phyloP scores from a whole-genome alignment of 1,140 invertebrate species.

The Cherax quadricarinatus region DNA sequence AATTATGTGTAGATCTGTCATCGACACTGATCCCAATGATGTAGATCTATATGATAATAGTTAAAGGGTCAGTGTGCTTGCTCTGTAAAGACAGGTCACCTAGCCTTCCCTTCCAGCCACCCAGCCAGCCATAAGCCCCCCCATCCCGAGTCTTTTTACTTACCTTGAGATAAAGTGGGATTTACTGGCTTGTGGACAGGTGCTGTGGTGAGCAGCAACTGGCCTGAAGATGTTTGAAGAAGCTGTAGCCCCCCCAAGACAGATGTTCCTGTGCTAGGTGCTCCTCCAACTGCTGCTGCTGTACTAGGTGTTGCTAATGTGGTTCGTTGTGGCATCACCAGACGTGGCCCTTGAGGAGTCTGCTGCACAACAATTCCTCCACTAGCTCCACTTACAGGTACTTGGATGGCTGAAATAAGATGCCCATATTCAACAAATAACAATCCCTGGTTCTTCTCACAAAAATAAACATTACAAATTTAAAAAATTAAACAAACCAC shows the following conservation, averaged over 20 bases:
- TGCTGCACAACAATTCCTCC: slow-evolving; percentile 76
- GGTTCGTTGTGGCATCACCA: slow-evolving; percentile 64
- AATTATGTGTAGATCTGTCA: too few species aligned
- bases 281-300: slow-evolving; percentile 25
- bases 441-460: too few species aligned
- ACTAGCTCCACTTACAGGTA: slow-evolving; percentile 57
- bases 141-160: background rate
- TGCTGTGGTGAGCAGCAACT: slow-evolving; percentile 81
- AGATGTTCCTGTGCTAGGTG: slow-evolving; percentile 78
- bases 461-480: too few species aligned
- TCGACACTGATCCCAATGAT: too few species aligned
- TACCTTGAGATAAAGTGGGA: slow-evolving; percentile 73
- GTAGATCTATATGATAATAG: too few species aligned
- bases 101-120: too few species aligned
- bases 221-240: slow-evolving; percentile 84
- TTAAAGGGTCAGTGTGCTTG: too few species aligned
- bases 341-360: slow-evolving; percentile 76
- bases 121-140: background rate
- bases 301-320: slow-evolving; percentile 11
- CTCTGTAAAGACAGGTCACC: too few species aligned
- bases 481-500: too few species aligned
- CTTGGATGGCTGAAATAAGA: slow-evolving; percentile 63
- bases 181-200: slow-evolving; percentile 73
- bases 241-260: slow-evolving; percentile 82
- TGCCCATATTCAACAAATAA: background rate